phyloP scores from a whole-genome alignment of 2,113 vertebrate genomes.

The Suncus etruscus region DNA sequence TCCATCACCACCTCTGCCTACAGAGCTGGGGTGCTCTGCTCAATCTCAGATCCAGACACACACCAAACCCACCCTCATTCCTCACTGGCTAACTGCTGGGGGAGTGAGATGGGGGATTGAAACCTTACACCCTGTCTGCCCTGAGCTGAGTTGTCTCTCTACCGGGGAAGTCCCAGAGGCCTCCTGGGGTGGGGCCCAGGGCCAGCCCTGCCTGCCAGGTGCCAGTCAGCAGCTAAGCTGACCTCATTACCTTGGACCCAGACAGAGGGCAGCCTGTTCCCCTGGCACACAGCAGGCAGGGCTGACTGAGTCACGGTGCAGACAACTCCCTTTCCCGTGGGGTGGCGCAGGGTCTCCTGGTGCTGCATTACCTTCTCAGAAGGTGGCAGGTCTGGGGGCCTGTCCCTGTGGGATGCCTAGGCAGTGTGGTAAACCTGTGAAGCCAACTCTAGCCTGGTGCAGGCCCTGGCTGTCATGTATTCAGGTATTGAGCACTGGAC shows the following conservation, averaged over 20 bases:
- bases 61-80: not conserved
- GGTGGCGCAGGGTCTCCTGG: not conserved
- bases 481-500: not conserved
- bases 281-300: not conserved
- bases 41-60: not conserved
- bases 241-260: constrained; percentile 59
- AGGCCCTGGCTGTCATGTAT: not conserved
- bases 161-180: not conserved
- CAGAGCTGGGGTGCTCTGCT: not conserved
- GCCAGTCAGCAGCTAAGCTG: not conserved
- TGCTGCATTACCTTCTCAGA: not conserved
- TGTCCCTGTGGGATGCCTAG: not conserved
- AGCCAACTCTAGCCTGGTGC: too few relatives aligned
- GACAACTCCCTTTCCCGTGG: too few relatives aligned
- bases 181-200: not conserved
- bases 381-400: not conserved
- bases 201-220: not conserved
- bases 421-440: not conserved
- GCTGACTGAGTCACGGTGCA: not conserved
- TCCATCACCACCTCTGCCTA: not conserved
- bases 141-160: not conserved
- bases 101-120: not conserved
- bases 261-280: not conserved
- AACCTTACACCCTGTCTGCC: not conserved
- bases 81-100: not conserved